A percentile compares a stretch with the other conserved stretches of the same genome.
Conservation (phyloP, 1,140 invertebrate species). For the Lethocerus indicus region DNA sequence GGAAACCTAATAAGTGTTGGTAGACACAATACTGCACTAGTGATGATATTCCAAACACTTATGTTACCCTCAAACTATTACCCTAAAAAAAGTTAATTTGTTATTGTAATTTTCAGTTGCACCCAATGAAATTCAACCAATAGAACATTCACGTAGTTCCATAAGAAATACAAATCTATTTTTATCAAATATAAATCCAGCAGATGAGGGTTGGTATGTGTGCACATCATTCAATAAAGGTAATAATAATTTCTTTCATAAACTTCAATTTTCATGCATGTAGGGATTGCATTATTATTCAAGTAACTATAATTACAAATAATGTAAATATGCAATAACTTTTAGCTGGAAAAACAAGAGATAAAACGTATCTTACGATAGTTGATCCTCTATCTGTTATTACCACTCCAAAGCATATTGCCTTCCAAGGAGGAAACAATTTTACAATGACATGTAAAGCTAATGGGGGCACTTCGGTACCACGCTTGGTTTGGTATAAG, state of each 20-base stretch:
- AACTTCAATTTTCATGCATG: not conserved
- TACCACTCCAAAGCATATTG: not conserved
- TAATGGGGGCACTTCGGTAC: not conserved
- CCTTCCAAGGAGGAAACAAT: not conserved
- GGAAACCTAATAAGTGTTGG: too few relatives aligned
- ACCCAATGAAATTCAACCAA: too few relatives aligned
- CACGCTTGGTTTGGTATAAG: slow-evolving; percentile 2
- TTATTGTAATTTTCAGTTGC: too few relatives aligned
- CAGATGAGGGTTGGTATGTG: slow-evolving; percentile 25
- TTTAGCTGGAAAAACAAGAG: slow-evolving; percentile 4
- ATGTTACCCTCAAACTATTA: too few relatives aligned
- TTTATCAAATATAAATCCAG: slow-evolving; percentile 6
- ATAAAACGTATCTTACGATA: too few relatives aligned
- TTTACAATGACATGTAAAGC: not conserved
- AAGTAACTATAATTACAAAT: not conserved
- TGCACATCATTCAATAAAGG: slow-evolving; percentile 32
- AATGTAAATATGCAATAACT: not conserved
- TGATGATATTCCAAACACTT: too few relatives aligned
- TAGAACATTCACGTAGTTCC: too few relatives aligned
- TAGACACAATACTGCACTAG: too few relatives aligned
- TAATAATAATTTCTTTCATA: not conserved
- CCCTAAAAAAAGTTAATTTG: too few relatives aligned
- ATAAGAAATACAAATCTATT: too few relatives aligned
- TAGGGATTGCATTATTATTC: not conserved
- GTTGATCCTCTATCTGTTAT: too few relatives aligned